Evolutionary conservation across 1,140 invertebrate genomes (phyloP), one percentile per base, ranked within the genome.

Genomic region (Conopomorpha cramerella): DNA sequence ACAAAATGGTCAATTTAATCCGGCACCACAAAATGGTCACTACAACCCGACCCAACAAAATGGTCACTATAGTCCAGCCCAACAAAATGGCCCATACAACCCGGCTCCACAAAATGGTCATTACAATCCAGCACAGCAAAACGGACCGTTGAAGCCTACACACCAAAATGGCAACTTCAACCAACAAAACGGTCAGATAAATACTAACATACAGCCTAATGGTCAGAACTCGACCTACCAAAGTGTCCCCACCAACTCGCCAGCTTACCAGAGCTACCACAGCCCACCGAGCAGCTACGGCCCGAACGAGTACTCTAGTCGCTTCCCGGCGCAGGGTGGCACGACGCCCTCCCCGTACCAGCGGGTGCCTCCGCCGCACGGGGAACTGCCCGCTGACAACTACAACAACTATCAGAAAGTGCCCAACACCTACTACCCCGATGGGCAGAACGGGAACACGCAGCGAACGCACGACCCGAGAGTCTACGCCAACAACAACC

Each of bases 281-380:
- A 68, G 45, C 63, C 66, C 52, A 52, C 72, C 77, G 59, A 76
- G 72, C 42, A 74, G 53, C 47, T 73, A 74, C 46, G 51, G 61
- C 43, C 68, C 57, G 47, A 53, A 61, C 30, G 63, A 76, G 51
- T 72, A 71, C 56, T 71, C 64, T 65, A 72, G 51, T 76, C 74
- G 50, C 51, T 66, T 51, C 45, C 64, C 49, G 51, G 73, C 49
- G 54, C 59, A 70, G 51, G 56, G 63, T 41, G 29, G 38, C 34
- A 16, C 54, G 47, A 43, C 59, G 30, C 53, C 73, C 51, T 72
- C 81, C 44, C 47, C 79, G 45, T 84, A 83, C 47, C 81, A 83
- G 45, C 66, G 79, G 18, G 80, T 83, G 14, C 81, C 81, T 1
- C 57, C 78, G 34, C 79, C 79, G 2, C 80, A 82, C 64, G 82